Evolutionary conservation across 1,140 invertebrate species (phyloP), one percentile per base, ranked within the genome.

Genomic region (Lepidurus couesii): DNA sequence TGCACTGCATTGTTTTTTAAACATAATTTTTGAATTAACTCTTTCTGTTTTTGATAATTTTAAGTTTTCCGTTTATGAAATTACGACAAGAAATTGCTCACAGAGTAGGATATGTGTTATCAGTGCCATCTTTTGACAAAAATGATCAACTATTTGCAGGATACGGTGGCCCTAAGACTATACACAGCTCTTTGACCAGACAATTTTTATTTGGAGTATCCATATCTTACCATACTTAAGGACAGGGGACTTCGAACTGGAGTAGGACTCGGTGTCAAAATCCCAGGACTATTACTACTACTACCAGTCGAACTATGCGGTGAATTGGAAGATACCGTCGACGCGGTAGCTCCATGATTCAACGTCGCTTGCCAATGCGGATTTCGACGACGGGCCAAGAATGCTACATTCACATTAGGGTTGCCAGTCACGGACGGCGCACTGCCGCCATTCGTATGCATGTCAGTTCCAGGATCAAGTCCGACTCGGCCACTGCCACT

Each of bases 321-420:
- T 21, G 53, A 65, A 65, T 13, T 65, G 6, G 53, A 21, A 7
- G 53, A 65, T 21, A 21, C 53, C 21, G 53, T 65, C 6, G 53
- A 65, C 21, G 16, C 53, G 16, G 53, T 4, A 65, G 16, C 21
- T 13, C 53, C 53, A 65, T 65, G 53, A 65, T 21, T 65, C 7
- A 65, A 16, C 21, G 53, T 65, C 9, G 53, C 53, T 16, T 65
- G 53, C 53, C 53, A 65, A 65, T 65, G 53, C 53, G 53, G 53
- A 65, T 65, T 65, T 65, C 53, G 53, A 65, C 53, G 53, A 65
- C 53, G 53, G 16, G 53, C 53, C 53, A 65, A 16, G 53, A 65
- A 65, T 65, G 53, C 53, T 13, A 65, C 13, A 21, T 65, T 65
- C 53, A 65, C 13, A 65, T 65, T 65, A 65, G 53, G 16, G 21